phyloP scores from a whole-genome alignment of 2,113 vertebrate species.

The Channa argus region DNA sequence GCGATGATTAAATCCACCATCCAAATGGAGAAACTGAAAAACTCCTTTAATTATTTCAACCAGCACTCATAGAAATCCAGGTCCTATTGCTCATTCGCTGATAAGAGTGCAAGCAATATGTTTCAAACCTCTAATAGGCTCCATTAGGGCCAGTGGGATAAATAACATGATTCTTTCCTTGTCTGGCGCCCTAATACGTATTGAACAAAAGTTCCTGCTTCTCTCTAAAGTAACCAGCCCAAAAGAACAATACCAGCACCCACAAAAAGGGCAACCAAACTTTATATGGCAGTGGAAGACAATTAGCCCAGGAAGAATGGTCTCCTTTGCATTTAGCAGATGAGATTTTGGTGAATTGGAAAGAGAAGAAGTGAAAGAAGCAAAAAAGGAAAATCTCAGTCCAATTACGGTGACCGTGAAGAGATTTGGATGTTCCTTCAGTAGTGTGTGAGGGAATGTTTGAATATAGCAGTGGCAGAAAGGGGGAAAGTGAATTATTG shows the following conservation, averaged over 20 bases:
- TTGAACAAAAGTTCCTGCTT: constrained; percentile 20
- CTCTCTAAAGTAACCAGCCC: constrained; percentile 46
- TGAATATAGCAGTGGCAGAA: constrained; percentile 81
- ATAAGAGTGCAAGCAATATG: constrained; percentile 29
- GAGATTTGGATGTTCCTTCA: constrained; percentile 68
- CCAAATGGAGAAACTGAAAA: constrained; percentile 45
- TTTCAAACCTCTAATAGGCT: constrained; percentile 54
- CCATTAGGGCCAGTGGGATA: constrained; percentile 48
- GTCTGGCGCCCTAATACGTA: constrained; percentile 36
- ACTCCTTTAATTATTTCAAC: constrained; percentile 64
- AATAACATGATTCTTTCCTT: constrained; percentile 49
- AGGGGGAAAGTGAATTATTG: constrained; percentile 84
- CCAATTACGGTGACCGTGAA: constrained; percentile 76
- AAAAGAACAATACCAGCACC: constrained; percentile 52
- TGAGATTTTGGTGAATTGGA: constrained; percentile 67
- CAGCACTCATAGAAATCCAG: constrained; percentile 45
- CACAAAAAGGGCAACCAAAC: constrained; percentile 52
- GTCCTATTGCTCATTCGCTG: constrained; percentile 30
- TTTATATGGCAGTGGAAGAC: constrained; percentile 61
- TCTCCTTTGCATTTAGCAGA: constrained; percentile 66
- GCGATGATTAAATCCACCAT: constrained; percentile 56
- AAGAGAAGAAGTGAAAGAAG: constrained; percentile 32
- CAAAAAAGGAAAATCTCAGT: constrained; percentile 57
- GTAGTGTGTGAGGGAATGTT: constrained; percentile 61
- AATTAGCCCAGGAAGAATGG: constrained; percentile 70